Conservation (phyloP, 2,113 vertebrate species). For the Nothocercus nigrocapillus region DNA sequence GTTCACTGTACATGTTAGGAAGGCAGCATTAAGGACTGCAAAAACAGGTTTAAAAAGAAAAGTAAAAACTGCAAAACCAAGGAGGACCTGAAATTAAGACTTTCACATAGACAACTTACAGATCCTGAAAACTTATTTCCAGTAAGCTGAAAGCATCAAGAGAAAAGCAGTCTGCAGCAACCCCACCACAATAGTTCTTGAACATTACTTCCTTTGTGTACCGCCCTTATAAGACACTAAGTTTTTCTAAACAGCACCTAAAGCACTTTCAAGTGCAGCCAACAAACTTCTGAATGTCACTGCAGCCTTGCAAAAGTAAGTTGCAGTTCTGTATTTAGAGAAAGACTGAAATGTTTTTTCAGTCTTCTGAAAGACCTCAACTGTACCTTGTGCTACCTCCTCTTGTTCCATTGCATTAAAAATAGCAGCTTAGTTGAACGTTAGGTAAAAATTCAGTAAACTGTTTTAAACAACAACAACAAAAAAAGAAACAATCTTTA, state of each 20-base stretch:
- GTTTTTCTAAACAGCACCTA: slow-evolving; percentile 26
- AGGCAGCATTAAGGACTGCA: not conserved
- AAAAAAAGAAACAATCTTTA: not conserved
- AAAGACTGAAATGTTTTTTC: not conserved
- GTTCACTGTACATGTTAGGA: not conserved
- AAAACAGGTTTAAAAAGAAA: not conserved
- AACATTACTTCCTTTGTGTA: slow-evolving; percentile 3
- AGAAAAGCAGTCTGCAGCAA: not conserved
- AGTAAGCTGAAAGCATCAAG: not conserved
- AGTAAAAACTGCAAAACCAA: not conserved
- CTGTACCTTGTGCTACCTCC: not conserved
- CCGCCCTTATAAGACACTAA: not conserved
- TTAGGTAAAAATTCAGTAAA: not conserved
- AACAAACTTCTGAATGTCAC: not conserved
- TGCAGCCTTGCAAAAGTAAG: not conserved
- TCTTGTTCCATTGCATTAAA: slow-evolving; percentile 1
- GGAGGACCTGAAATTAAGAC: not conserved
- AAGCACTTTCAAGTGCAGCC: slow-evolving; percentile 19
- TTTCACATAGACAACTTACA: not conserved
- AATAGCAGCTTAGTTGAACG: not conserved
- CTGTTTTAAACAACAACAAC: not conserved
- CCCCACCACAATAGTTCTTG: not conserved
- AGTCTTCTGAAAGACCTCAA: not conserved
- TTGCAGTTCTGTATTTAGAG: not conserved
- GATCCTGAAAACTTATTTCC: not conserved